phyloP scores from a whole-genome alignment of 1,140 invertebrate species.

The Procambarus clarkii region DNA sequence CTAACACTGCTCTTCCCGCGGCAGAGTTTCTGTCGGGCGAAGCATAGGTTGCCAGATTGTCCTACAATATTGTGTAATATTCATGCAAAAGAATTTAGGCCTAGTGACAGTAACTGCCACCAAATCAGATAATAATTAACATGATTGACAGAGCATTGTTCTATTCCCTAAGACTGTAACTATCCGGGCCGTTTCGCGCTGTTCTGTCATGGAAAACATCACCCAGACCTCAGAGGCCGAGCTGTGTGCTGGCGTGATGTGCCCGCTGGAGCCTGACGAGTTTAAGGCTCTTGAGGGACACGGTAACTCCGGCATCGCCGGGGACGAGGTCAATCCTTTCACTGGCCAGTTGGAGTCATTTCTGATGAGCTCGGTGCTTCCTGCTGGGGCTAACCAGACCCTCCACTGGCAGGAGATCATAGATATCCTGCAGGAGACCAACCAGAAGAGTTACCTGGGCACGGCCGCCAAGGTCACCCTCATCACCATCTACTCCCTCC shows the following conservation, averaged over 20 bases:
- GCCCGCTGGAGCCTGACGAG: conserved; percentile 11
- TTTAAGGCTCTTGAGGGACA: conserved; percentile 10
- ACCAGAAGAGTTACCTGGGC: conserved; percentile 59
- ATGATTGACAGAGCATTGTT: not conserved
- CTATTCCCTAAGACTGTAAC: not conserved
- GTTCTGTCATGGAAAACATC: conserved; percentile 12
- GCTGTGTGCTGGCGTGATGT: conserved; percentile 15
- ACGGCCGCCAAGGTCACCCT: conserved; percentile 72
- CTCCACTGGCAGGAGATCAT: conserved; percentile 12
- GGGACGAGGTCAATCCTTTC: conserved; percentile 7
- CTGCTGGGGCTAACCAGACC: not conserved
- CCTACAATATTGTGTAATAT: not conserved
- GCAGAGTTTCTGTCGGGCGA: not conserved
- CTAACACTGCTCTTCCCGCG: not conserved
- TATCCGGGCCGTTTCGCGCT: not conserved
- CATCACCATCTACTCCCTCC: conserved; percentile 75
- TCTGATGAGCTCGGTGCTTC: conserved; percentile 7
- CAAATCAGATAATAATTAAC: not conserved
- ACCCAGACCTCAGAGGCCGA: conserved; percentile 4
- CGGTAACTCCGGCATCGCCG: not conserved
- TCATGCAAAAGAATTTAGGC: not conserved
- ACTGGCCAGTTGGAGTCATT: conserved; percentile 17
- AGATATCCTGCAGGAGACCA: conserved; percentile 38
- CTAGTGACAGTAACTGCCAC: not conserved
- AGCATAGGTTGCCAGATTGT: not conserved